phyloP scores from a whole-genome alignment of 1,140 invertebrate species.

The Wiebesia pumilae region DNA sequence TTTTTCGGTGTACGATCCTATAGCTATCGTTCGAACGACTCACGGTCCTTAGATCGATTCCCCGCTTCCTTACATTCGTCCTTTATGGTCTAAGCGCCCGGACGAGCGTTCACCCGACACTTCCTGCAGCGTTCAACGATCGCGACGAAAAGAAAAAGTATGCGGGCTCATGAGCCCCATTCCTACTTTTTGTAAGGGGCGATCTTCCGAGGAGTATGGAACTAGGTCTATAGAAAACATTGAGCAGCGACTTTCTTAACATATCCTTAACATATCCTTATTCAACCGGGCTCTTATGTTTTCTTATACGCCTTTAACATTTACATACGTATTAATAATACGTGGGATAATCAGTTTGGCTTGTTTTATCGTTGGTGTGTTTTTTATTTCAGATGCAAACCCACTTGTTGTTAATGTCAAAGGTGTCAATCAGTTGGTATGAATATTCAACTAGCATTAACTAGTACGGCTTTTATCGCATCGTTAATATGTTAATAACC shows the following conservation, averaged over 20 bases:
- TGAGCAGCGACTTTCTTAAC: not conserved
- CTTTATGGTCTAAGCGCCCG: not conserved
- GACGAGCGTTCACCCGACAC: slow-evolving; percentile 17
- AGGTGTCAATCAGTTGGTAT: no score
- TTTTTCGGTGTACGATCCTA: slow-evolving; percentile 16
- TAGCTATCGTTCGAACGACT: not conserved
- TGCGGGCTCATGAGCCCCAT: not conserved
- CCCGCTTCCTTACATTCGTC: slow-evolving; percentile 14
- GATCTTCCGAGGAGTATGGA: not conserved
- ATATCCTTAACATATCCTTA: no score
- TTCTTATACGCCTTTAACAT: not conserved
- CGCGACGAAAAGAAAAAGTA: slow-evolving; percentile 1
- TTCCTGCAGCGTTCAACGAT: slow-evolving; percentile 2
- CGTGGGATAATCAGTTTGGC: no score
- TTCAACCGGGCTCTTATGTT: no score
- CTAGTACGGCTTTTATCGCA: no score
- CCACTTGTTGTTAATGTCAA: no score
- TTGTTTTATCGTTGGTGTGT: no score
- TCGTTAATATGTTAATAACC: no score
- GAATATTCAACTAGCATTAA: no score
- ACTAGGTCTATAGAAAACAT: not conserved
- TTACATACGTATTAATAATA: no score
- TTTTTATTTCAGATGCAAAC: no score
- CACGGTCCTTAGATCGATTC: not conserved
- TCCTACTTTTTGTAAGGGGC: not conserved